Conservation (phyloP, 2,888 invertebrate genomes). For the Dynastes hyllus region DNA sequence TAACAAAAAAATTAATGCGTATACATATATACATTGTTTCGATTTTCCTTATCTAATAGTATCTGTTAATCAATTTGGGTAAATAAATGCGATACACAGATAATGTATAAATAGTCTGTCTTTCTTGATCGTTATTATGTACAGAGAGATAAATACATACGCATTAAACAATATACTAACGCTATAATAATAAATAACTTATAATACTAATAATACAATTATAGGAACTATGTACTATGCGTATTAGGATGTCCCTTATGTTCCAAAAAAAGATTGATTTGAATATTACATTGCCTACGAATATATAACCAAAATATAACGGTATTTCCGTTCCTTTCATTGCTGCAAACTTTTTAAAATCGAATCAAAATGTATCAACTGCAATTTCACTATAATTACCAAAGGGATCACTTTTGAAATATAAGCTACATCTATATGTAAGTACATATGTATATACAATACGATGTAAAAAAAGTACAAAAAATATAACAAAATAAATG, state of each 20-base stretch:
- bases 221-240: constrained; percentile 25
- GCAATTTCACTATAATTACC: too few species aligned
- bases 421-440: background rate
- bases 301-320: too few species aligned
- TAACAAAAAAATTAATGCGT: constrained; percentile 5
- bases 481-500: background rate
- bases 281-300: too few species aligned
- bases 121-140: constrained; percentile 1
- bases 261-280: too few species aligned
- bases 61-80: constrained; percentile 37
- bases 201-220: constrained; percentile 28
- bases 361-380: too few species aligned
- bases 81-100: constrained; percentile 23
- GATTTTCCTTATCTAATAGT: constrained; percentile 11
- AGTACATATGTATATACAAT: too few species aligned
- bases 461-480: constrained; percentile 21
- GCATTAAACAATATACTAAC: background rate
- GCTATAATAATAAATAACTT: constrained; percentile 31
- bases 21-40: background rate
- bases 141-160: constrained; percentile 1
- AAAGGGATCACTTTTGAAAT: background rate
- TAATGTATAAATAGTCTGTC: constrained; percentile 29
- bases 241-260: background rate
- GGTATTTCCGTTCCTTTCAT: too few species aligned
- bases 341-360: too few species aligned